phyloP scores from a whole-genome alignment of 92 coral and sea anemone species.

The Nematostella vectensis region DNA sequence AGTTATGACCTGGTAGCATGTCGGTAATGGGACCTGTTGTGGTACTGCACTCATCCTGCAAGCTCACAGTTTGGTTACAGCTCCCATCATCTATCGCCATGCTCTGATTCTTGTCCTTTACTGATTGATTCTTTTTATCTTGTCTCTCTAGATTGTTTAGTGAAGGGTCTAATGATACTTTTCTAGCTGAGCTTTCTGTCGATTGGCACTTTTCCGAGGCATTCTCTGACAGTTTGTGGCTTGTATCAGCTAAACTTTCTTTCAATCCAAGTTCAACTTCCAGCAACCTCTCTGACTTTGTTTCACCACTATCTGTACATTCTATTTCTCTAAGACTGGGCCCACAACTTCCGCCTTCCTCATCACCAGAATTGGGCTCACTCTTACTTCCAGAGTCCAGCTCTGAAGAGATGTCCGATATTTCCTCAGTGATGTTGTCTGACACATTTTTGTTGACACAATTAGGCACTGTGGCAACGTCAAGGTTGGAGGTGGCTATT shows the following conservation, averaged over 20 bases:
- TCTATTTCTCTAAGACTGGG: background rate
- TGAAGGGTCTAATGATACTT: too few species aligned
- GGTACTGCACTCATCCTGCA: background rate
- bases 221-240: background rate
- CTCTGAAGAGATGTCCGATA: constrained; percentile 67
- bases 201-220: background rate
- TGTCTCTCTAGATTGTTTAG: background rate
- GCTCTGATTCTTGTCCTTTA: too few species aligned
- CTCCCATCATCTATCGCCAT: too few species aligned
- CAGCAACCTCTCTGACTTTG: background rate
- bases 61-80: too few species aligned
- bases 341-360: constrained; percentile 10
- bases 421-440: constrained; percentile 21
- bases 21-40: background rate
- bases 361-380: constrained; percentile 19
- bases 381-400: constrained; percentile 55
- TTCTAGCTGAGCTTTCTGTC: background rate
- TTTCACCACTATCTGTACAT: background rate
- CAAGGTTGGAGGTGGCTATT: background rate
- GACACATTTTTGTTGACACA: constrained; percentile 1
- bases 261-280: background rate
- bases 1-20: background rate
- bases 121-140: too few species aligned
- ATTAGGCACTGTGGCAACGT: background rate
- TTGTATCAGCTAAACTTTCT: background rate